A percentile compares a stretch with the other conserved stretches of the same genome.
phyloP scores from a whole-genome alignment of 2,113 vertebrate species.

The Perccottus glenii region DNA sequence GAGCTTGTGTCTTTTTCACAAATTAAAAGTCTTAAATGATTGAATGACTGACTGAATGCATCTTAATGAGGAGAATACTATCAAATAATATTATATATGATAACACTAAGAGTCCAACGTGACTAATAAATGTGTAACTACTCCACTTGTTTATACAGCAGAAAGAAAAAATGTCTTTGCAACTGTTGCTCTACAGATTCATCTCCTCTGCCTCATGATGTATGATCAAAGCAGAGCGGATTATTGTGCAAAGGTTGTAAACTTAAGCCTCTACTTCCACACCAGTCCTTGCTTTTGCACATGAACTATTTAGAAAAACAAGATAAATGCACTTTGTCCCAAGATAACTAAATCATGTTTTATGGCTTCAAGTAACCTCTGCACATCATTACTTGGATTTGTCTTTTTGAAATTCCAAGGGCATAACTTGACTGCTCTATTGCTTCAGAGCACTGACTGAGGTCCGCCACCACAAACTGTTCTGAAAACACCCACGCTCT shows the following conservation, averaged over 20 bases:
- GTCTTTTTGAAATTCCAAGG: conserved; percentile 29
- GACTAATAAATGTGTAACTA: neutral
- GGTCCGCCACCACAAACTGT: conserved; percentile 1
- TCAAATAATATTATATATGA: too few relatives aligned
- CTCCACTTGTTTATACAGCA: conserved; percentile 1
- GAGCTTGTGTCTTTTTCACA: too few relatives aligned
- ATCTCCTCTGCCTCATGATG: conserved; percentile 7
- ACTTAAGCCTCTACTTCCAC: conserved; percentile 16
- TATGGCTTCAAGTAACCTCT: neutral
- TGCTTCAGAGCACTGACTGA: neutral
- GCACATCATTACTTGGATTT: conserved; percentile 14
- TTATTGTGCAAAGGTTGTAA: conserved; percentile 7
- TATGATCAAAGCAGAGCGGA: conserved; percentile 10
- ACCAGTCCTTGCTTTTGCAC: neutral
- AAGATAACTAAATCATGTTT: conserved; percentile 17
- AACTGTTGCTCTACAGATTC: neutral
- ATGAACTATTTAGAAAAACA: conserved; percentile 17
- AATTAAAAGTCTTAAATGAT: too few relatives aligned
- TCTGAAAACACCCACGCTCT: conserved; percentile 18
- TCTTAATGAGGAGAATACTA: too few relatives aligned
- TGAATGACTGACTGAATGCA: too few relatives aligned
- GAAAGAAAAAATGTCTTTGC: conserved; percentile 20
- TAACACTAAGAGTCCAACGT: too few relatives aligned
- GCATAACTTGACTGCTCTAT: neutral
- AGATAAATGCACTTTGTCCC: neutral